Evolutionary conservation across 2,888 invertebrate genomes (phyloP).

Genomic region (Ormia ochracea): DNA sequence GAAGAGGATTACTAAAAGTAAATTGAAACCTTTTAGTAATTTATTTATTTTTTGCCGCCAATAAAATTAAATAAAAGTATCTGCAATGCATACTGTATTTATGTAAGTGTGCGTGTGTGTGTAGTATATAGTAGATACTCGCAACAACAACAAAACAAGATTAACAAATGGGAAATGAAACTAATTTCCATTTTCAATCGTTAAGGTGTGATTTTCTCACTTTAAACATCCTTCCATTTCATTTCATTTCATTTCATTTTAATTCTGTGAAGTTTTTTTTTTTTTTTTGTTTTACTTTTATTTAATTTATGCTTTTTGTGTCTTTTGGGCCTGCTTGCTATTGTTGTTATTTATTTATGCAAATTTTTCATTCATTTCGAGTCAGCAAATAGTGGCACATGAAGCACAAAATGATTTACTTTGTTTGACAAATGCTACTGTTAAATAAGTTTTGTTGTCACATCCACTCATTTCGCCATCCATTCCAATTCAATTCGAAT

Average conservation of each 20-base stretch:
- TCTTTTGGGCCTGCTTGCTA: constrained; percentile 40
- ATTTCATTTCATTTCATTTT: constrained; percentile 8
- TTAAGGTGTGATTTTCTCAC: constrained; percentile 61
- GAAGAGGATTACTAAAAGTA: constrained; percentile 61
- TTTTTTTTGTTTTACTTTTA: no score
- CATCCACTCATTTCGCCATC: constrained; percentile 16
- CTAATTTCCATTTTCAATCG: constrained; percentile 54
- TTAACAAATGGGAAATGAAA: constrained; percentile 18
- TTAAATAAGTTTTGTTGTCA: constrained; percentile 35
- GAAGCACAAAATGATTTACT: constrained; percentile 62
- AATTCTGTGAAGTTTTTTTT: constrained; percentile 9
- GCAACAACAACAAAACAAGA: constrained; percentile 19
- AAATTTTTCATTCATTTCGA: constrained; percentile 67
- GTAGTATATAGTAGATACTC: not conserved
- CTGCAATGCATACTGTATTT: not conserved
- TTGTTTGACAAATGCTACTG: constrained; percentile 71
- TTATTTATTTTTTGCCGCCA: constrained; percentile 61
- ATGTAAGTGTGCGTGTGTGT: not conserved
- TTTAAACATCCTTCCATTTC: constrained; percentile 37
- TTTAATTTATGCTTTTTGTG: constrained; percentile 52
- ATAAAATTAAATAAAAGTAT: constrained; percentile 51
- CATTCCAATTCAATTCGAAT: not conserved
- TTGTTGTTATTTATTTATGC: constrained; percentile 73
- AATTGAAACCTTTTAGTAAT: constrained; percentile 63
- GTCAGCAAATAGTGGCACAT: constrained; percentile 32